A percentile compares a stretch with the other conserved stretches of the same genome.
These are phyloP conservation scores for Thamnophis sirtalis DNA, from an alignment of 2,113 vertebrate species.

Conservation along the genomic window DNA sequence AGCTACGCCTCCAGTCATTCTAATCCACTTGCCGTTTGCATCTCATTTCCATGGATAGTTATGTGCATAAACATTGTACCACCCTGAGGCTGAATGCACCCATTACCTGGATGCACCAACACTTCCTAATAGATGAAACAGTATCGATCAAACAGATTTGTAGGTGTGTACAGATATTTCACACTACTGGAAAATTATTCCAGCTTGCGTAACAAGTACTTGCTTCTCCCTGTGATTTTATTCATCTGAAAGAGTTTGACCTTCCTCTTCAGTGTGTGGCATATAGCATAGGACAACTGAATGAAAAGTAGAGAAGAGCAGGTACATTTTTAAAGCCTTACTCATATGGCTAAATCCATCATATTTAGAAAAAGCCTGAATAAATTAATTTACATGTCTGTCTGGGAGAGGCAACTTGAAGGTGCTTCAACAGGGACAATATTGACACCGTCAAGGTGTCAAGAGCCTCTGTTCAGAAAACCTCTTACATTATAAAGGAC, in stretches of 20 bases:
- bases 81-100: neutral
- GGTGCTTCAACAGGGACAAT: neutral
- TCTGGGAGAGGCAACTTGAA: neutral
- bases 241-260: neutral
- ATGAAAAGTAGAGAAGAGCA: neutral
- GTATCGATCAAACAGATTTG: neutral
- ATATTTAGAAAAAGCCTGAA: neutral
- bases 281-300: neutral
- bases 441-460: neutral
- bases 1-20: neutral
- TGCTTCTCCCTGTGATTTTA: neutral
- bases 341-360: neutral
- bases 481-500: too few species aligned
- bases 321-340: neutral
- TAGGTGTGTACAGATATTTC: neutral
- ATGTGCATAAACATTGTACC: neutral
- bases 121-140: too few species aligned
- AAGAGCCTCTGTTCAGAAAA: neutral
- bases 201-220: too few species aligned
- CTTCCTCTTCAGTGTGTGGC: neutral
- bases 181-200: neutral
- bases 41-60: neutral
- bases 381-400: neutral
- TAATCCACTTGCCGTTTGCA: neutral
- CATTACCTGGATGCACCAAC: neutral